Evolutionary conservation across 2,888 invertebrate species (phyloP).

Genomic region (Deroplatys truncata): DNA sequence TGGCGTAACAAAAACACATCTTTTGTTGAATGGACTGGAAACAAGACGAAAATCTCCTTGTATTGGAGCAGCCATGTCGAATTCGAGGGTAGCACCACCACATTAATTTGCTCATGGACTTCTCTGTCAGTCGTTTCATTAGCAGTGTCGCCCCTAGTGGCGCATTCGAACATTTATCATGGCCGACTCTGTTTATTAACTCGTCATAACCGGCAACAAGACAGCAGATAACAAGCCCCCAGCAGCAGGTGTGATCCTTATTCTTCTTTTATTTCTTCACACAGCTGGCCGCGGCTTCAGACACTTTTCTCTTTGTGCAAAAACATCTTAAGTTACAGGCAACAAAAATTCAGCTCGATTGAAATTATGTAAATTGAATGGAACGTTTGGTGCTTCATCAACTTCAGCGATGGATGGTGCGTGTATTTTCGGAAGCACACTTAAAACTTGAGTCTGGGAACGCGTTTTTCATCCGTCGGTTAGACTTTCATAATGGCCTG

Average conservation of each 20-base stretch:
- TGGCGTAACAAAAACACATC: neutral
- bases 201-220: slow-evolving; percentile 18
- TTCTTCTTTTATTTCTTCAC: neutral
- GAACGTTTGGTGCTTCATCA: neutral
- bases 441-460: neutral
- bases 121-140: neutral
- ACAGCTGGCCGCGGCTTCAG: neutral
- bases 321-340: neutral
- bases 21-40: neutral
- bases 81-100: neutral
- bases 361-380: neutral
- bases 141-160: neutral
- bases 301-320: neutral
- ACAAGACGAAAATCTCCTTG: neutral
- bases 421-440: neutral
- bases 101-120: neutral
- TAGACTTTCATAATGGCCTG: neutral
- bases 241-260: neutral
- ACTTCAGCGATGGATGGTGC: neutral
- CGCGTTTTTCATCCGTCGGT: neutral
- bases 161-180: neutral
- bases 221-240: slow-evolving; percentile 14
- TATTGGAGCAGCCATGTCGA: neutral
- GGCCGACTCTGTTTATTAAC: slow-evolving; percentile 22
- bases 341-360: neutral